Base-by-base conservation (phyloP, 2,797 vertebrate genomes). In the Erethizon dorsatum region DNA sequence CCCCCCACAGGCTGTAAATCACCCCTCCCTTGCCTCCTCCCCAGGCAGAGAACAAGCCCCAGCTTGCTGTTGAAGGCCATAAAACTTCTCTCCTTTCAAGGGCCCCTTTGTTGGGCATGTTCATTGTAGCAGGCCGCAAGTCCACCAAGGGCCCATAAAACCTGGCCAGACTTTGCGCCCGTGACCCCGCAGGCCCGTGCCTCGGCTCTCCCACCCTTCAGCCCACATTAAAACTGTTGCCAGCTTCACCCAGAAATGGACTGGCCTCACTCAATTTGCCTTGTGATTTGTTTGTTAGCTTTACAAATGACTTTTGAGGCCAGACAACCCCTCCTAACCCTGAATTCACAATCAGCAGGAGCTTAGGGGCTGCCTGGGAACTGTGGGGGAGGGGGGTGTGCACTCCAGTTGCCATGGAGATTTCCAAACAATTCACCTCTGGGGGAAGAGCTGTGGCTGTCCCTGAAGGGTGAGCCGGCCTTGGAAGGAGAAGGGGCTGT, bases 241-340 rank as follows among this genome's bases (percentile, higher is more conserved):
- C 97, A 90, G 93, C 86, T 98, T 97, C 87, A 57, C 97, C 97
- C 97, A 97, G 65, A 96, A 96, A 97, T 80, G 63, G 88, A 92
- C 97, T 97, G 98, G 97, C 91, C 96, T 98, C 97, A 96, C 96
- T 98, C 97, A 96, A 96, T 95, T 97, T 96, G 95, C 94, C 98
- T 97, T 97, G 88, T 57, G 96, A 98, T 98, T 98, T 98, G 98
- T 97, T 97, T 97, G 97, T 98, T 98, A 98, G 97, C 79, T 98
- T 98, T 98, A 98, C 97, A 98, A 97, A 98, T 83, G 0, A 92
- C 80, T 98, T 98, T 97, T 97, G 97, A 95, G 94, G 97, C 98
- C 90, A 95, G 83, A 95, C 92, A 61, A 75, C 56, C 83, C 92
- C 90, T 94, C 52, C 93, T 83, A 82, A 88, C 79, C 65, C 87